Percentiles rank a stretch among this genome's conserved stretches.
Conservation (phyloP, 2,888 invertebrate genomes). For the Meteorus cinctellus region DNA sequence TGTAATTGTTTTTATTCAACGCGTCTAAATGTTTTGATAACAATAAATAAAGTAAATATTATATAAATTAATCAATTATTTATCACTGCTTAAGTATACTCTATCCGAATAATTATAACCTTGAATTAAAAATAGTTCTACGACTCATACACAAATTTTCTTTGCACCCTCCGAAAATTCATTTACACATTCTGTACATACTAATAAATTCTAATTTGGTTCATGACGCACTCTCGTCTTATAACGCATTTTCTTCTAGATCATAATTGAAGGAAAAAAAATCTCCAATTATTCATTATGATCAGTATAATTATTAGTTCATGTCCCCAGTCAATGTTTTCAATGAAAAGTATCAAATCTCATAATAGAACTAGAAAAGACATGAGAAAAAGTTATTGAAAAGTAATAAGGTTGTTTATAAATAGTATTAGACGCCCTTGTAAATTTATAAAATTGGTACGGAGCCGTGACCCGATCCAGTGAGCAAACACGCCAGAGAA, state of each 20-base stretch:
- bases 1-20: no score
- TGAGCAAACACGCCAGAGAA: constrained; percentile 36
- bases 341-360: not conserved
- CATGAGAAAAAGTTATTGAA: not conserved
- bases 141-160: no score
- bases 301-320: not conserved
- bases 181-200: no score
- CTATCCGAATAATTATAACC: no score
- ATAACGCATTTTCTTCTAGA: not conserved
- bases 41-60: no score
- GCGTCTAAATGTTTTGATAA: no score
- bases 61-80: no score
- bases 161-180: no score
- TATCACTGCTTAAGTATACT: no score
- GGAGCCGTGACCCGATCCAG: constrained; percentile 58
- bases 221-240: not conserved
- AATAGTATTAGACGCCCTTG: constrained; percentile 44
- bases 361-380: not conserved
- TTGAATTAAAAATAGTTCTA: no score
- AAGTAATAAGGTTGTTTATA: constrained; percentile 33
- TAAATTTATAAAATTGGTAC: constrained; percentile 49
- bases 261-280: not conserved
- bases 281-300: not conserved
- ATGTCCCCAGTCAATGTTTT: constrained; percentile 1
- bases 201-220: constrained; percentile 12